Evolutionary conservation across 1,140 invertebrate genomes (phyloP), one percentile per base, ranked within the genome.

Genomic region (Marisa cornuarietis): DNA sequence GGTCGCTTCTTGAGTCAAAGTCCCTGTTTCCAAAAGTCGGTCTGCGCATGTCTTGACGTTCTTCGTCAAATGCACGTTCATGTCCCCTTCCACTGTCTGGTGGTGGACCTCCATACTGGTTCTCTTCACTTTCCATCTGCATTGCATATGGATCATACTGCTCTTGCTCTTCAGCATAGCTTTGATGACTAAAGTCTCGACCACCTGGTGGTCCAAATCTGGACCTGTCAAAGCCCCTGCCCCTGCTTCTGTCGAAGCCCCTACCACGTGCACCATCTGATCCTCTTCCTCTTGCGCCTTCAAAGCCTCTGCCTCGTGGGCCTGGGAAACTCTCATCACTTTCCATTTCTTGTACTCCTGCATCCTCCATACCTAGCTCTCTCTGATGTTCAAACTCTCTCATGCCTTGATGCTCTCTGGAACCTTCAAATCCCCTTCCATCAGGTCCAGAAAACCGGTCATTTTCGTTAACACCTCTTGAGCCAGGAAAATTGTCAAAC

Each of bases 121-220:
- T n/a, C 11, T 31, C 61, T 16, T 76, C 54, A 18, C 54, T 9
- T 18, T 58, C 54, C 54, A 11, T 58, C 54, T 58, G 54, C 54
- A 58, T 14, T 58, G 54, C 54, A 9, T 58, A 58, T 58, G 54
- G 11, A 58, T 58, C 54, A 58, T 58, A 58, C 11, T 58, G 11
- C 16, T 58, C 54, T 58, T 58, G 54, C 16, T 58, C 54, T 58
- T 58, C 54, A 9, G 54, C 54, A 58, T 58, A 58, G 11, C 54
- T 8, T 14, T 18, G 54, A 1, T 9, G 54, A 58, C 54, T 18
- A 26, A 79, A 58, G 26, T 71, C 78, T 79, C 68, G 51, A 20
- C 78, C 78, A 49, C 78, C 72, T 61, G 62, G 49, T 72, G 68
- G 68, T 49, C 72, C 80, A 71, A 81, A 76, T 74, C 62, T 52